Base-by-base conservation (phyloP, 2,888 invertebrate genomes). In the Carpatolechia fugitivella region DNA sequence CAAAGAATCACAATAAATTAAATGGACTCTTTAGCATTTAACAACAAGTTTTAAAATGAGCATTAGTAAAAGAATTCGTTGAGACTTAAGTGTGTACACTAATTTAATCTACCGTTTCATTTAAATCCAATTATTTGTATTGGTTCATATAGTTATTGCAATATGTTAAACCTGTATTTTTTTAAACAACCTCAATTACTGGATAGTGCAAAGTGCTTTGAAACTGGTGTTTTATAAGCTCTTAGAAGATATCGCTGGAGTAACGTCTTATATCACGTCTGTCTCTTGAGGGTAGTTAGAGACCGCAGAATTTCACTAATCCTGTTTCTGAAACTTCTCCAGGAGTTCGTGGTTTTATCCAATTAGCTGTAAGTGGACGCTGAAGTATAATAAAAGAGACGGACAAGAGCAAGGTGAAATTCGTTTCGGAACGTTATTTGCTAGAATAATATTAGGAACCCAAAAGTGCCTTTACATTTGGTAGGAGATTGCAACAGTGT, bases 141-240 rank as follows among this genome's bases (percentile, higher is more conserved):
- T n/a, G n/a, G 4, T 20, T 41, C 14, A 2, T 18, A 14, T 5
- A 16, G 7, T 7, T 16, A 38, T n/a, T 16, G 7, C 16, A 14
- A 1, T 38, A 7, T 38, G 4, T 14, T 38, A 18, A 16, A 16
- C 16, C 6, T 11, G 13, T 24, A 1, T 33, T 44, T 29, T 49
- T 48, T 48, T 33, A 31, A 49, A 20, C 49, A 18, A 49, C 20
- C 7, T 33, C 62, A 68, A 70, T 67, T 67, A 71, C 67, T 59
- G 40, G 51, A 51, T 61, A 61, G 62, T 60, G 66, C 57, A 59
- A 63, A 65, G 65, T 62, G 59, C 60, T 51, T 40, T 40, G 31
- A 40, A 33, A 58, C 52, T 47, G 54, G 48, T 59, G 57, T 56
- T 61, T 61, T 70, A 59, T 63, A 63, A 60, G 60, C 60, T 64